Percentiles rank a stretch among this genome's conserved stretches.
Conservation (phyloP, 2,797 vertebrate genomes). For the Passerculus sandwichensis region DNA sequence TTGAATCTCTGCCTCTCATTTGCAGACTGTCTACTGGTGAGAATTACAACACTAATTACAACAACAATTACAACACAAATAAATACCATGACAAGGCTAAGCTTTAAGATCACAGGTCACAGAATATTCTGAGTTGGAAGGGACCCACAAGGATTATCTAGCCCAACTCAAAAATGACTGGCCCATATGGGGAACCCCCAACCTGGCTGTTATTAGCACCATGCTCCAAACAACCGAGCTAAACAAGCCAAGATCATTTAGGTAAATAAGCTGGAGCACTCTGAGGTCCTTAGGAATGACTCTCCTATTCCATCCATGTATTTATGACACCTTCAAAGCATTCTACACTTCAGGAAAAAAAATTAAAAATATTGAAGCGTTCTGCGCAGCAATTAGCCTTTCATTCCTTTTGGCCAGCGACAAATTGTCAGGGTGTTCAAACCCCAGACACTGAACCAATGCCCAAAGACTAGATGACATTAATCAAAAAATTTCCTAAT, state of each 20-base stretch:
- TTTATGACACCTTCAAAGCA: conserved; percentile 19
- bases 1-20: conserved; percentile 14
- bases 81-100: background rate
- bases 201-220: background rate
- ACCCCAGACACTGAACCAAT: background rate
- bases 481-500: conserved; percentile 54
- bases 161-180: background rate
- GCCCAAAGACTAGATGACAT: conserved; percentile 35
- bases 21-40: conserved; percentile 46
- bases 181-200: background rate
- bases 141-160: background rate
- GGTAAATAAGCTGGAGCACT: background rate
- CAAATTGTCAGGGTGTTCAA: conserved; percentile 24
- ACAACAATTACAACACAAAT: background rate
- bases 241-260: background rate
- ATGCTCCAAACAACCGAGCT: background rate
- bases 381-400: conserved; percentile 33
- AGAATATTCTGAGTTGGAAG: background rate
- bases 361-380: background rate
- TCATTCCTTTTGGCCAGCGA: conserved; percentile 10
- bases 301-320: background rate
- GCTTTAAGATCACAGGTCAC: background rate
- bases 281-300: background rate
- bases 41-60: conserved; percentile 31
- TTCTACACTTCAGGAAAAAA: background rate